Conservation (phyloP, 1,140 invertebrate species). For the Heliconius himera region DNA sequence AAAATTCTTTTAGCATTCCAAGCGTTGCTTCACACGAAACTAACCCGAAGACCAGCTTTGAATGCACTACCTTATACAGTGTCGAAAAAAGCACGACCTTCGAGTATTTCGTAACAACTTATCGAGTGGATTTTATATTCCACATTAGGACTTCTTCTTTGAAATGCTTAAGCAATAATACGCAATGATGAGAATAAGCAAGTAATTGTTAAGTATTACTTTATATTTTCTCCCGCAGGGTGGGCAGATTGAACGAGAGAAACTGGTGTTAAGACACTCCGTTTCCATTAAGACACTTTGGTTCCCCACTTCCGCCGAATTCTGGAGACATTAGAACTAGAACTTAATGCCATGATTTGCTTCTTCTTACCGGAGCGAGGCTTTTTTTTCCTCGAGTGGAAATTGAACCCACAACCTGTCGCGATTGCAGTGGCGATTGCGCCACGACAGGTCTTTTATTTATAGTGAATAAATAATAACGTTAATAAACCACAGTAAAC, state of each 20-base stretch:
- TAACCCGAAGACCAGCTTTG: constrained; percentile 17
- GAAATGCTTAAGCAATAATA: not conserved
- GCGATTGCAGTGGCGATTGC: no score
- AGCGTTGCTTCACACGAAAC: constrained; percentile 13
- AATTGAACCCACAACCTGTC: not conserved
- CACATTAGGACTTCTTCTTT: constrained; percentile 9
- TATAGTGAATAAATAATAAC: not conserved
- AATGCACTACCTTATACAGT: constrained; percentile 35
- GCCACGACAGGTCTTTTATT: no score
- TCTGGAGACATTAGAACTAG: not conserved
- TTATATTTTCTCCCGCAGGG: not conserved
- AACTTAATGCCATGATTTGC: not conserved
- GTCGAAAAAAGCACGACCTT: constrained; percentile 40
- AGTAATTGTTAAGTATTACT: not conserved
- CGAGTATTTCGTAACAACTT: constrained; percentile 44
- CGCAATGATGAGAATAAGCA: not conserved
- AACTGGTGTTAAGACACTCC: not conserved
- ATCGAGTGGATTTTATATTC: constrained; percentile 25
- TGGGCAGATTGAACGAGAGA: not conserved
- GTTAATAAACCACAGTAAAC: not conserved
- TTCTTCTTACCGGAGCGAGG: not conserved
- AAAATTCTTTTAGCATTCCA: constrained; percentile 30
- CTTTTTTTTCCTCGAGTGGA: not conserved
- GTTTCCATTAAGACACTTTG: not conserved
- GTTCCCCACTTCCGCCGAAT: not conserved